Evolutionary conservation across 1,140 invertebrate species (phyloP).

Genomic region (Bombus difficillimus): DNA sequence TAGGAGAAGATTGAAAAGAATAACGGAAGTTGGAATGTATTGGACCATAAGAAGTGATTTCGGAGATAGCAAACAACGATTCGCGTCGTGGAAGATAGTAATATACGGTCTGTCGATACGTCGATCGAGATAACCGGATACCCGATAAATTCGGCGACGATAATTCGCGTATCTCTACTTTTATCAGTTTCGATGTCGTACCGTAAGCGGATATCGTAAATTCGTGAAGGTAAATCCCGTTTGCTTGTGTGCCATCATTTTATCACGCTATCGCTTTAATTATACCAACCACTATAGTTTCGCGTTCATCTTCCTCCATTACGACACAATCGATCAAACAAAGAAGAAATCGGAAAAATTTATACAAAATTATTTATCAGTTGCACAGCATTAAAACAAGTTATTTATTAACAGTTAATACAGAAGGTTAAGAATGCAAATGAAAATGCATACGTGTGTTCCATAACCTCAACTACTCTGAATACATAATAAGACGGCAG

Average conservation of each 20-base stretch:
- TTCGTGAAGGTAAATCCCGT: slow-evolving; percentile 70
- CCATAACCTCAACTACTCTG: too few species aligned
- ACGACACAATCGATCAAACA: not conserved
- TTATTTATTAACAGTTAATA: too few species aligned
- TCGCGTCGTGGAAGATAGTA: slow-evolving; percentile 44
- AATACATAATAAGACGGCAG: too few species aligned
- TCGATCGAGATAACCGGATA: slow-evolving; percentile 72
- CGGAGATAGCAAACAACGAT: not conserved
- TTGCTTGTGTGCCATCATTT: slow-evolving; percentile 41
- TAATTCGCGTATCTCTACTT: slow-evolving; percentile 72
- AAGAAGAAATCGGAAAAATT: not conserved
- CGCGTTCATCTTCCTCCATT: not conserved
- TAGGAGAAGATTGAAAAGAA: not conserved
- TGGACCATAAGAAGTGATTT: not conserved
- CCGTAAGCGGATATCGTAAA: slow-evolving; percentile 71
- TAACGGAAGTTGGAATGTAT: not conserved
- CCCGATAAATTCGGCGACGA: slow-evolving; percentile 71
- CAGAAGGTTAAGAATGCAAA: too few species aligned
- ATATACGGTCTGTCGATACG: slow-evolving; percentile 52
- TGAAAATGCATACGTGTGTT: too few species aligned
- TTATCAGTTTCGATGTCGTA: slow-evolving; percentile 66
- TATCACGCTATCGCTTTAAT: slow-evolving; percentile 61
- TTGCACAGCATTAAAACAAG: not conserved
- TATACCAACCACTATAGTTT: slow-evolving; percentile 34
- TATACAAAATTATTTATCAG: not conserved